Conservation (phyloP, 2,888 invertebrate species). For the Lithodes maja region DNA sequence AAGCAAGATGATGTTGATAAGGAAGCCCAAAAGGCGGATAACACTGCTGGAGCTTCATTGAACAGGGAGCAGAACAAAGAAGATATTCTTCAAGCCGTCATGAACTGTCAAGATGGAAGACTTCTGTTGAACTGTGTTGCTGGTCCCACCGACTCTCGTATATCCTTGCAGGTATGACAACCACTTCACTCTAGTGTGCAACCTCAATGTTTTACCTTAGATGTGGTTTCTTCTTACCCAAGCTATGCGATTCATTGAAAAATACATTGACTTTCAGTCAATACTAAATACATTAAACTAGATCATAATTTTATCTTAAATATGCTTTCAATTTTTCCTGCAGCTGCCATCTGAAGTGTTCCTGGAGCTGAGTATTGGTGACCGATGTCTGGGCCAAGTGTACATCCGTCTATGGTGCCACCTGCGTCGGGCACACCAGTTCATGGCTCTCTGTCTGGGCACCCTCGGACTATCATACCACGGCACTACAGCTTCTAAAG, state of each 20-base stretch:
- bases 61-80: too few species aligned
- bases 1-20: too few species aligned
- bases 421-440: constrained; percentile 62
- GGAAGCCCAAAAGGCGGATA: too few species aligned
- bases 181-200: too few species aligned
- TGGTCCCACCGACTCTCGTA: neutral
- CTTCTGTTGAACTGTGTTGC: constrained; percentile 18
- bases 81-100: neutral
- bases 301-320: neutral
- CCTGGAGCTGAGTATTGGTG: constrained; percentile 54
- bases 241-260: too few species aligned
- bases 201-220: too few species aligned
- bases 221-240: too few species aligned
- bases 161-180: constrained; percentile 14
- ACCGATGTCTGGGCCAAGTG: constrained; percentile 36
- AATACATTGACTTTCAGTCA: too few species aligned
- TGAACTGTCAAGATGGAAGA: constrained; percentile 23
- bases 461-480: constrained; percentile 52
- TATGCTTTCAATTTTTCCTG: neutral
- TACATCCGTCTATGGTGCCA: constrained; percentile 62
- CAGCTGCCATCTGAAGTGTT: constrained; percentile 49
- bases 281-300: too few species aligned
- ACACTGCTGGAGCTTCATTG: too few species aligned
- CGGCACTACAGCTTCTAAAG: constrained; percentile 36
- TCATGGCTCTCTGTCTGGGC: constrained; percentile 66